Conservation (phyloP, 2,113 vertebrate genomes). For the Cynocephalus volans region DNA sequence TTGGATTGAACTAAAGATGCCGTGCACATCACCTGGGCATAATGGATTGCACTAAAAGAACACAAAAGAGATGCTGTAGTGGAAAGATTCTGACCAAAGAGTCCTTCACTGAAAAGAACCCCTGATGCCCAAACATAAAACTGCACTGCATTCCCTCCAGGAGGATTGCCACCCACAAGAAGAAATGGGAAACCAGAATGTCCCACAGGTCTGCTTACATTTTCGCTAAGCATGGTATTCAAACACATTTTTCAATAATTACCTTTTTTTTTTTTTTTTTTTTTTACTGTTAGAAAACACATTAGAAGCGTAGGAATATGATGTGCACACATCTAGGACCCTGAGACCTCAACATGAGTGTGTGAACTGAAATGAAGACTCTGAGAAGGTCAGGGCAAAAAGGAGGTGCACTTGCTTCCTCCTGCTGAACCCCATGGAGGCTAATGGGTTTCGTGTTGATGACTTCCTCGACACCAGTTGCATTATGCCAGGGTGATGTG, state of each 20-base stretch:
- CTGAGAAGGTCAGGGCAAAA: background rate
- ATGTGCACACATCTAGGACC: background rate
- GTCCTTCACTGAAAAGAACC: background rate
- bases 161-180: background rate
- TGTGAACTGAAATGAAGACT: background rate
- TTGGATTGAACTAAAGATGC: background rate
- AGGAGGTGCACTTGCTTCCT: background rate
- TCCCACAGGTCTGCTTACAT: rapidly evolving
- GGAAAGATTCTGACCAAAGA: background rate
- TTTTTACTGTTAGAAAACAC: background rate
- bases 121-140: background rate
- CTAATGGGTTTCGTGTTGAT: background rate
- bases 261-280: background rate
- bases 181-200: background rate
- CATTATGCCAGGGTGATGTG: background rate
- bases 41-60: background rate
- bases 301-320: background rate
- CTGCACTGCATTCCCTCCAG: background rate
- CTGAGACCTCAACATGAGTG: background rate
- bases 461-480: background rate
- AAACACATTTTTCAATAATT: background rate
- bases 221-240: background rate
- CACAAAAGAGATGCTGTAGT: background rate
- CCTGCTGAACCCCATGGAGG: background rate
- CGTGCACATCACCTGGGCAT: background rate